These are phyloP conservation scores for Rhyacophila brunnea DNA, from an alignment of 1,140 invertebrate genomes.

Conservation along the genomic window DNA sequence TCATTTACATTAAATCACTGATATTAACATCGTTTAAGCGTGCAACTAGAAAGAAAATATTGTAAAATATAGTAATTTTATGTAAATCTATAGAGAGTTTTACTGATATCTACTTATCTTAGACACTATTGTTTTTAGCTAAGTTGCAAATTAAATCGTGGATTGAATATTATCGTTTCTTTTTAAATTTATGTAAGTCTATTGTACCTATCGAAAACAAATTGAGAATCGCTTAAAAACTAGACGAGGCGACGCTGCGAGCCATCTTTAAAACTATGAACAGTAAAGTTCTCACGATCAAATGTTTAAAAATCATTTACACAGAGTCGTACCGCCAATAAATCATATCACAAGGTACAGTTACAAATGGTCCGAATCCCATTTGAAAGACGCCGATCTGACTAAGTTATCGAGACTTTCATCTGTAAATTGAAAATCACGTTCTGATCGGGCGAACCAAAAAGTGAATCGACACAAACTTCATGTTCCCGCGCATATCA, in stretches of 20 bases:
- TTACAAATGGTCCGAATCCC: constrained; percentile 25
- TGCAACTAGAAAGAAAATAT: too few species aligned
- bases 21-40: too few species aligned
- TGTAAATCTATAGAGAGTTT: too few species aligned
- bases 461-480: constrained; percentile 13
- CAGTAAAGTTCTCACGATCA: constrained; percentile 22
- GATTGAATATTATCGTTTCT: too few species aligned
- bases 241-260: not conserved
- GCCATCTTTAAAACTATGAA: not conserved
- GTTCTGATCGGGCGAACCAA: constrained; percentile 12
- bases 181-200: too few species aligned
- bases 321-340: constrained; percentile 14
- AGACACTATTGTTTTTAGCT: too few species aligned
- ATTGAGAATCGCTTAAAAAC: too few species aligned
- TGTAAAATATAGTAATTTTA: too few species aligned
- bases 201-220: too few species aligned
- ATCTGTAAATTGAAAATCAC: constrained; percentile 32
- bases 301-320: constrained; percentile 23
- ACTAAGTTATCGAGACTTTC: constrained; percentile 29
- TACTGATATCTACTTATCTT: too few species aligned
- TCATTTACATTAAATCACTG: too few species aligned
- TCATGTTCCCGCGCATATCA: not conserved
- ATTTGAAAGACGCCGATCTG: constrained; percentile 27
- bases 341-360: constrained; percentile 22
- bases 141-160: too few species aligned